phyloP scores from a whole-genome alignment of 2,113 vertebrate species.

The Bos indicus region DNA sequence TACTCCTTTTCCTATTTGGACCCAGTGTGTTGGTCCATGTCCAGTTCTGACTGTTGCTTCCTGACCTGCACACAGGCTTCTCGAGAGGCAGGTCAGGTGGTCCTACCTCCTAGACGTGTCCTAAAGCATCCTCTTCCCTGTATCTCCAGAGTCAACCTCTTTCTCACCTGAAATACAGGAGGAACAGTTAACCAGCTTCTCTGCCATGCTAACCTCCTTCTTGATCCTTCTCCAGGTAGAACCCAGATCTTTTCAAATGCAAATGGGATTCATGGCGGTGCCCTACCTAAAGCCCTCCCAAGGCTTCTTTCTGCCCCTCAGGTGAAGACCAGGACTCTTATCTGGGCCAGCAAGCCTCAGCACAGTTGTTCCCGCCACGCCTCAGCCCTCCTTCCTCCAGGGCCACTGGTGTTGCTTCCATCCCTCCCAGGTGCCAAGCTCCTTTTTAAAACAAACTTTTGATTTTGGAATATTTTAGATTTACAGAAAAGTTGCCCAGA shows the following conservation, averaged over 20 bases:
- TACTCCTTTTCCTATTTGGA: too few relatives aligned
- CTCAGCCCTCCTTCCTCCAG: neutral
- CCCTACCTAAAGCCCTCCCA: neutral
- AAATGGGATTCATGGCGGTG: fast-evolving
- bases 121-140: fast-evolving
- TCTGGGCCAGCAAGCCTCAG: neutral
- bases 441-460: neutral
- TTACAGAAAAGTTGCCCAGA: neutral
- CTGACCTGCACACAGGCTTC: too few relatives aligned
- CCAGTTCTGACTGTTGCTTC: too few relatives aligned
- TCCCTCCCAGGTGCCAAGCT: neutral
- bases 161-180: neutral
- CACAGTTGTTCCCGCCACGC: fast-evolving
- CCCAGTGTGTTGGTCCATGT: too few relatives aligned
- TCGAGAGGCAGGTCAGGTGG: too few relatives aligned
- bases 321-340: neutral
- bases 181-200: too few relatives aligned
- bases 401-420: fast-evolving
- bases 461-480: neutral
- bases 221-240: fast-evolving
- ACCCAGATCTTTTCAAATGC: neutral
- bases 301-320: neutral
- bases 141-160: fast-evolving
- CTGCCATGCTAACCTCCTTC: neutral
- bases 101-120: fast-evolving